phyloP scores from a whole-genome alignment of 2,797 vertebrate species.

The Diceros bicornis region DNA sequence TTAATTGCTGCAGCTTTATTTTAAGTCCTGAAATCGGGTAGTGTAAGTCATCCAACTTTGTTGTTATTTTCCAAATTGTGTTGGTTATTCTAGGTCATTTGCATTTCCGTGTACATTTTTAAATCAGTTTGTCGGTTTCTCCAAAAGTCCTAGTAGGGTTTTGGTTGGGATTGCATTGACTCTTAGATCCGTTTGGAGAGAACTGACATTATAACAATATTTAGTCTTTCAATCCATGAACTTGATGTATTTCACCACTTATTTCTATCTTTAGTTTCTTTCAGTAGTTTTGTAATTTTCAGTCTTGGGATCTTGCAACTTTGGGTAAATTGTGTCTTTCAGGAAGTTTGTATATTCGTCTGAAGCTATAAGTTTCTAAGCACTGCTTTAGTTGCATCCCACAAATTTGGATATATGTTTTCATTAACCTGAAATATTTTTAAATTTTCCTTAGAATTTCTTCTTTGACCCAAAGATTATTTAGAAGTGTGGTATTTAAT shows the following conservation, averaged over 20 bases:
- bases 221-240: not conserved
- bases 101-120: not conserved
- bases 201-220: not conserved
- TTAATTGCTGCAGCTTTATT: too few relatives aligned
- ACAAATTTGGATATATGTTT: not conserved
- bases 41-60: too few relatives aligned
- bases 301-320: not conserved
- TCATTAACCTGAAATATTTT: constrained; percentile 30
- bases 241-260: not conserved
- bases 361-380: not conserved
- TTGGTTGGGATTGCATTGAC: not conserved
- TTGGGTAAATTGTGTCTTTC: not conserved
- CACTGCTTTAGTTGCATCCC: not conserved
- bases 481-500: not conserved
- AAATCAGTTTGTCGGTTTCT: not conserved
- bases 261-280: not conserved
- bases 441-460: not conserved
- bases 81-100: not conserved
- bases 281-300: not conserved
- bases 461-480: not conserved
- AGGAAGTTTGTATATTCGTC: not conserved
- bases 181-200: not conserved
- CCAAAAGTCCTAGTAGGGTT: not conserved
- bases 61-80: too few relatives aligned
- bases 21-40: too few relatives aligned